phyloP scores from a whole-genome alignment of 1,140 invertebrate genomes.

The Asobara japonica region DNA sequence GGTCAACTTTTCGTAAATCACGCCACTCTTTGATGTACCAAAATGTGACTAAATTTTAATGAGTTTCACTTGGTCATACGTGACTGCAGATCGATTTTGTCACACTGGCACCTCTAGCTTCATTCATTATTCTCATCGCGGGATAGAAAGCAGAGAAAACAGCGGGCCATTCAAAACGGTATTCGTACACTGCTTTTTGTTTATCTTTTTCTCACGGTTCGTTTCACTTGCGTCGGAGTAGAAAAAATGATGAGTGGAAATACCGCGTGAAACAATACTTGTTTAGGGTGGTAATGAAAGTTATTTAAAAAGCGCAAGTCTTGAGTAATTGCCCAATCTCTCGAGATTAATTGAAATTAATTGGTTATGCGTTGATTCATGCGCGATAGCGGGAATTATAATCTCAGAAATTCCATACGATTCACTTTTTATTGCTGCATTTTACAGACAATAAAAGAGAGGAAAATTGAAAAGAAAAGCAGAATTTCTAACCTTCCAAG shows the following conservation, averaged over 20 bases:
- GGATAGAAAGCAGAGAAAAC: constrained; percentile 19
- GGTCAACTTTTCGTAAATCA: too few relatives aligned
- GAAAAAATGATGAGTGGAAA: not conserved
- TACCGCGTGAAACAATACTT: not conserved
- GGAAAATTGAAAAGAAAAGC: too few relatives aligned
- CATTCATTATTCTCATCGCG: constrained; percentile 20
- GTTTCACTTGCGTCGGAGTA: not conserved
- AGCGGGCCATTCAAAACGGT: not conserved
- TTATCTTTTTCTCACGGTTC: constrained; percentile 13
- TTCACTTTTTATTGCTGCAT: too few relatives aligned
- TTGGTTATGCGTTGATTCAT: not conserved
- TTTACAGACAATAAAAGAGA: too few relatives aligned
- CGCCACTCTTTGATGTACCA: too few relatives aligned
- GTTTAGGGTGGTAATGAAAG: constrained; percentile 5
- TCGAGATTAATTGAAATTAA: constrained; percentile 1
- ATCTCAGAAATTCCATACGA: too few relatives aligned
- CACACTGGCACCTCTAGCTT: not conserved
- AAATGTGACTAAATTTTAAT: too few relatives aligned
- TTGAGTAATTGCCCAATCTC: not conserved
- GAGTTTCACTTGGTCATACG: not conserved
- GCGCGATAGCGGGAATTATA: too few relatives aligned
- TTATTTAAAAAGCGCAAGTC: not conserved
- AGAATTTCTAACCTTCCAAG: too few relatives aligned
- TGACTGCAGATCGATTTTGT: not conserved
- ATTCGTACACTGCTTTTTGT: not conserved